Base-by-base conservation (phyloP, 2,797 vertebrate species). In the Aselliscus stoliczkanus region DNA sequence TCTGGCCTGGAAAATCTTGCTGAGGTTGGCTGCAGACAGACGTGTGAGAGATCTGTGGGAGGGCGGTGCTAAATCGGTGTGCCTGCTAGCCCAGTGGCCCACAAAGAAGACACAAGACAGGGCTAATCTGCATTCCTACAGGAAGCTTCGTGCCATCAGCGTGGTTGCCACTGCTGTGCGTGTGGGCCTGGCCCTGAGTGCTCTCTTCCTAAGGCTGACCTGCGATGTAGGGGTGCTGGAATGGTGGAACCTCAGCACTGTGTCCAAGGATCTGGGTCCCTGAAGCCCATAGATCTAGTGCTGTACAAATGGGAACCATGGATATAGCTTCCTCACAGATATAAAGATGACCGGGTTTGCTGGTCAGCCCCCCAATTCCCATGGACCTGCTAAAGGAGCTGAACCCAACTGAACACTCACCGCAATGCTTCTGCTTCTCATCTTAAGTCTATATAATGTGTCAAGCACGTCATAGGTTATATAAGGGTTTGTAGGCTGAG, bases 51-150 rank as follows among this genome's bases (percentile, higher is more conserved):
- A 31, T 20, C 4, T 10, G 3, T 0, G 31, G 67, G 50, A 42
- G 18, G 1, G 2, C 7, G 13, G 52, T 18, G 34, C 12, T 7
- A 4, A 70, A 4, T 29, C 11, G 0, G 7, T 8, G 21, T 2
- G 14, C 31, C 3, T 5, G 31, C 4, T 0, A 20, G 54, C 5
- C 9, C 21, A 1, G 39, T 13, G 12, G 56, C 31, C 14, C 17
- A 0, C 29, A 4, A 3, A 14, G 47, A 37, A 39, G 72, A 58
- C 18, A 3, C 0, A 0, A 29, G 29, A 23, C 11, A 17, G 31
- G 37, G 9, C 4, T 1, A 0, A 0, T 42, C 34, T 58, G 52
- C 3, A 7, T 15, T 75, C 11, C 64, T 60, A 27, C 72, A 56
- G 11, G 64, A 27, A 8, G 81, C 54, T 80, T 5, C 0, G 0